Percentiles rank a stretch among this genome's conserved stretches.
phyloP scores from a whole-genome alignment of 2,888 invertebrate genomes.

The Epirrhoe tristata region DNA sequence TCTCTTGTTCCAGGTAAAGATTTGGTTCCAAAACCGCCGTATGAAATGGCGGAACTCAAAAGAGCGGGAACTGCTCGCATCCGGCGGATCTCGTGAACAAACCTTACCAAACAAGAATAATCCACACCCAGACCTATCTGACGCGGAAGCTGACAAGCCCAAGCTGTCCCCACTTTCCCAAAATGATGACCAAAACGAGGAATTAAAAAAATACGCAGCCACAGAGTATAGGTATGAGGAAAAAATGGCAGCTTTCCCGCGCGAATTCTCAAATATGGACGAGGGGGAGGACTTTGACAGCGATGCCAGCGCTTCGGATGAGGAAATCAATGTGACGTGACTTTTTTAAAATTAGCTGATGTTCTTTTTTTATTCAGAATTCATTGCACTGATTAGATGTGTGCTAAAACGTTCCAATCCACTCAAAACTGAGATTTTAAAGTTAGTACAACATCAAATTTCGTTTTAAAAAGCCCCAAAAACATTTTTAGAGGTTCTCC shows the following conservation, averaged over 20 bases:
- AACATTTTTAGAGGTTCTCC: no score
- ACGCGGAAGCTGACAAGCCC: conserved; percentile 93
- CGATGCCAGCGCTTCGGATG: conserved; percentile 89
- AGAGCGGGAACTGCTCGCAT: conserved; percentile 96
- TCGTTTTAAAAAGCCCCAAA: no score
- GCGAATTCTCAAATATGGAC: conserved; percentile 72
- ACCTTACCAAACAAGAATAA: conserved; percentile 98
- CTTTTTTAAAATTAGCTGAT: conserved; percentile 59
- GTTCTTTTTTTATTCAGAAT: conserved; percentile 7
- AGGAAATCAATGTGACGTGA: conserved; percentile 96
- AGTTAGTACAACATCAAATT: no score
- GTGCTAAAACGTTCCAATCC: no score
- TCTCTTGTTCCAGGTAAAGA: conserved; percentile 82
- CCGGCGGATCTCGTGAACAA: conserved; percentile 97
- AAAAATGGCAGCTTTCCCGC: conserved; percentile 64
- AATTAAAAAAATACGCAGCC: conserved; percentile 63
- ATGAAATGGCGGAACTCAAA: conserved; percentile 99
- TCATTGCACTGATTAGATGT: no score
- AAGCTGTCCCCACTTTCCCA: conserved; percentile 87
- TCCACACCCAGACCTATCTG: conserved; percentile 97
- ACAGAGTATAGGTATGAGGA: conserved; percentile 70
- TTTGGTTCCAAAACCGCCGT: conserved; percentile 97
- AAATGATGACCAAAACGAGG: conserved; percentile 64
- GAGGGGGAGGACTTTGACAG: conserved; percentile 79
- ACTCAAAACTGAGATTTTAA: no score